Evolutionary conservation across 1,140 invertebrate species (phyloP).

Genomic region (Nasonia vitripennis): DNA sequence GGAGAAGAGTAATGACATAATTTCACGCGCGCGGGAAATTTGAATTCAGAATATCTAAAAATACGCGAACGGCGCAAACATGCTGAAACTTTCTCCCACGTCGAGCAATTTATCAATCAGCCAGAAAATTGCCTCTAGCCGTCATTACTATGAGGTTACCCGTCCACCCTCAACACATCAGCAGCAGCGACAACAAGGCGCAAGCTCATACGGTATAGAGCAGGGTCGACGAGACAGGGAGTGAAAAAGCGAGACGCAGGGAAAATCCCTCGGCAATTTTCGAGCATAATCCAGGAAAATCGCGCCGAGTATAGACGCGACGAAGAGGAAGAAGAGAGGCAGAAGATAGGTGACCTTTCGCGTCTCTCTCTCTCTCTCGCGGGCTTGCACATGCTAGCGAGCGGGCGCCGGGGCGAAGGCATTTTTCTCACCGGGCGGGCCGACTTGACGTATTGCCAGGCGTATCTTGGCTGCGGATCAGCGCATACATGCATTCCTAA

Average conservation of each 20-base stretch:
- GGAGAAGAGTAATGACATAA: not conserved
- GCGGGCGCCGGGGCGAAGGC: slow-evolving; percentile 49
- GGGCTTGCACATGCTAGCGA: not conserved
- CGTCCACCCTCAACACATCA: not conserved
- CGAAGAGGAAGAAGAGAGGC: not conserved
- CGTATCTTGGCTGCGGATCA: slow-evolving; percentile 67
- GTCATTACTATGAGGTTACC: not conserved
- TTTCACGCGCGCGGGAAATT: not conserved
- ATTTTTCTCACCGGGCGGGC: slow-evolving; percentile 59
- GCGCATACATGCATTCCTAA: slow-evolving; percentile 68
- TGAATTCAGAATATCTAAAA: not conserved
- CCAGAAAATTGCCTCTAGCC: slow-evolving; percentile 42
- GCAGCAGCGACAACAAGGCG: not conserved
- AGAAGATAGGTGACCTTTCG: slow-evolving; percentile 46
- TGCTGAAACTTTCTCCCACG: not conserved
- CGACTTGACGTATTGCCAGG: slow-evolving; percentile 63
- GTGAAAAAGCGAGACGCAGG: not conserved
- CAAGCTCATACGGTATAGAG: not conserved
- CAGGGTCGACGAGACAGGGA: not conserved
- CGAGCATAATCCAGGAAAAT: slow-evolving; percentile 46
- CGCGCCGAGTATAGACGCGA: not conserved
- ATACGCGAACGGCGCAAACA: not conserved
- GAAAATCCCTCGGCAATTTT: slow-evolving; percentile 38
- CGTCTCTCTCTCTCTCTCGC: not conserved
- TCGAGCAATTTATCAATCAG: slow-evolving; percentile 35